phyloP scores from a whole-genome alignment of 2,113 vertebrate species.

The Brachyhypopomus gauderio region DNA sequence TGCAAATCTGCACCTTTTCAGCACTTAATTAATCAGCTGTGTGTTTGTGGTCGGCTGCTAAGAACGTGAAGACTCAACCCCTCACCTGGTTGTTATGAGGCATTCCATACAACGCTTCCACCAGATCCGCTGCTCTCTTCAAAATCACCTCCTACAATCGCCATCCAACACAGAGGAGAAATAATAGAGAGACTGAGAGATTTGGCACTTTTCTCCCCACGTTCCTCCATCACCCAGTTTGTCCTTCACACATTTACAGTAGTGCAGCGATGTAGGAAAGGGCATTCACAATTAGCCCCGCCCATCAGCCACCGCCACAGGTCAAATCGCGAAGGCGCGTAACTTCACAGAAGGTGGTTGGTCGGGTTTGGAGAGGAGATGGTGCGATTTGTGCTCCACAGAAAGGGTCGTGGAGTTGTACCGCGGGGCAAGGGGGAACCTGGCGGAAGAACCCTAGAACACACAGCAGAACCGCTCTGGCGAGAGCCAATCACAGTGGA shows the following conservation, averaged over 20 bases:
- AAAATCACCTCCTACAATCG: conserved; percentile 85
- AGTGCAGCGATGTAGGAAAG: neutral
- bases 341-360: conserved; percentile 50
- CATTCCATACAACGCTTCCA: conserved; percentile 89
- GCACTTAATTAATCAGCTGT: too few relatives aligned
- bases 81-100: conserved; percentile 91
- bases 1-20: too few relatives aligned
- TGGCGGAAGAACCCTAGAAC: too few relatives aligned
- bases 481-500: conserved; percentile 20
- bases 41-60: neutral
- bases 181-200: neutral
- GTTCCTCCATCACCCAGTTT: neutral
- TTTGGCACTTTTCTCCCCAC: neutral
- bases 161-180: neutral
- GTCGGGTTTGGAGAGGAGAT: conserved; percentile 44
- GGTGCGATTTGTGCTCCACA: conserved; percentile 50
- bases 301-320: conserved; percentile 42
- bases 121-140: conserved; percentile 87
- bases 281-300: conserved; percentile 23
- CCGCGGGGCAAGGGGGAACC: too few relatives aligned
- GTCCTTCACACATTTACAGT: neutral
- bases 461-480: conserved; percentile 15
- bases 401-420: conserved; percentile 27
- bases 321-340: conserved; percentile 46
- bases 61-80: neutral